Conservation (phyloP, 2,113 vertebrate species). For the Malurus alboscapulatus region DNA sequence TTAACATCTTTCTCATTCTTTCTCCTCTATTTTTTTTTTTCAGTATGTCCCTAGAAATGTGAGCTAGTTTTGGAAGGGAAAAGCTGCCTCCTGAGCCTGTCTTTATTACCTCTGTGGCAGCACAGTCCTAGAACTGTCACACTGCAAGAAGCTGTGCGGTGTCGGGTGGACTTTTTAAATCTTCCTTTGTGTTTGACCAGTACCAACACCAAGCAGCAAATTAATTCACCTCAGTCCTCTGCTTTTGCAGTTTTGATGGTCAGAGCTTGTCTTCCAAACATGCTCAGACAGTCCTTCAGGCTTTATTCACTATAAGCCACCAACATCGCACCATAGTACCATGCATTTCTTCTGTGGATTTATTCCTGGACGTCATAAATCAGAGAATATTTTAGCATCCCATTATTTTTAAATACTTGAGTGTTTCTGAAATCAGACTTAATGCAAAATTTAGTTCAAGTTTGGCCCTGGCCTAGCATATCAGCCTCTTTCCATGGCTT, state of each 20-base stretch:
- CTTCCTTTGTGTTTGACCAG: neutral
- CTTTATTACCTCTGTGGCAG: conserved; percentile 4
- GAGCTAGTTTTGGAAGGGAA: neutral
- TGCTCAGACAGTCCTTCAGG: neutral
- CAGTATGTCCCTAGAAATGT: neutral
- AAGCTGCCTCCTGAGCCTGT: neutral
- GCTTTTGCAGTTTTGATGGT: neutral
- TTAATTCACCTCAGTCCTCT: neutral
- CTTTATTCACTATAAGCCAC: neutral
- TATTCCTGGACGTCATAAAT: neutral
- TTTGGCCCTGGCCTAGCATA: neutral
- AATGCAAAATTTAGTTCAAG: neutral
- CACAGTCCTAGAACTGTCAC: neutral
- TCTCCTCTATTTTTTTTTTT: neutral
- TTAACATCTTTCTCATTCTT: neutral
- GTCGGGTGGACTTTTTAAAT: neutral
- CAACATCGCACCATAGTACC: neutral
- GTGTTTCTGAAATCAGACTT: neutral
- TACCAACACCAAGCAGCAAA: neutral
- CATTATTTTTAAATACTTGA: neutral
- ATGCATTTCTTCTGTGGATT: neutral
- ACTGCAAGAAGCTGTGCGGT: neutral
- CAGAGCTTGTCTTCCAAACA: neutral
- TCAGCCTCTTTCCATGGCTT: neutral
- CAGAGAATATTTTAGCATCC: neutral